A percentile compares a stretch with the other conserved stretches of the same genome.
Conservation (phyloP, 1,140 invertebrate genomes). For the Colletes gigas region DNA sequence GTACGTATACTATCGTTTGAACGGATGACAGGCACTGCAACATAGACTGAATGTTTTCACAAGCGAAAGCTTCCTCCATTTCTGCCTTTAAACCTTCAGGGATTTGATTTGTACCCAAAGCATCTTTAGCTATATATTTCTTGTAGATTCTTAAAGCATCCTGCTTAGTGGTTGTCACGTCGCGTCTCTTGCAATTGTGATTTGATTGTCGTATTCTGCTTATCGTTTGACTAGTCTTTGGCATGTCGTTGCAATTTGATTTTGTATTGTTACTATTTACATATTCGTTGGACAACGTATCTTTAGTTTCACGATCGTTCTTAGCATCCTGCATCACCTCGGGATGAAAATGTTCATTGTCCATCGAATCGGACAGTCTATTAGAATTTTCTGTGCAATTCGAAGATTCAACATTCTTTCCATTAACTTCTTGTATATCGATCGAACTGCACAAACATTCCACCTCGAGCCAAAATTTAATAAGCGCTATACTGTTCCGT, state of each 20-base stretch:
- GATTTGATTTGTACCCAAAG: conserved; percentile 74
- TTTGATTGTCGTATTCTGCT: conserved; percentile 61
- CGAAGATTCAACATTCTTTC: background rate
- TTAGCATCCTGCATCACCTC: conserved; percentile 12
- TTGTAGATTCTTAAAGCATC: conserved; percentile 82
- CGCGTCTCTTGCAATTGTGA: conserved; percentile 40
- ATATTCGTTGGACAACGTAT: conserved; percentile 38
- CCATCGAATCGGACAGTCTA: conserved; percentile 23
- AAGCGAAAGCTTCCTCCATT: conserved; percentile 77
- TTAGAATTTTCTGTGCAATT: conserved; percentile 27
- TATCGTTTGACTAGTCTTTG: conserved; percentile 74
- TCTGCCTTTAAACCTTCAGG: conserved; percentile 76
- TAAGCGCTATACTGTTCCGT: conserved; percentile 81
- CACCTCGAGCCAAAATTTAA: conserved; percentile 89
- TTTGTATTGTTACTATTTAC: conserved; percentile 49
- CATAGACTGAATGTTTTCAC: conserved; percentile 70
- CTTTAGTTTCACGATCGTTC: conserved; percentile 17
- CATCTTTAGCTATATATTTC: conserved; percentile 81
- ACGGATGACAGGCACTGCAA: conserved; percentile 70
- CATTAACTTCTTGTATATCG: background rate
- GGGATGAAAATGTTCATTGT: conserved; percentile 58
- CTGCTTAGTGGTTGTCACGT: conserved; percentile 69
- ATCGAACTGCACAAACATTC: conserved; percentile 82
- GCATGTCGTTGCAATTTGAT: conserved; percentile 68
- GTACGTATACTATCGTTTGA: conserved; percentile 73